Percentiles rank a stretch among this genome's conserved stretches.
Evolutionary conservation across 1,140 invertebrate genomes (phyloP).

Genomic region (Pararge aegeria): DNA sequence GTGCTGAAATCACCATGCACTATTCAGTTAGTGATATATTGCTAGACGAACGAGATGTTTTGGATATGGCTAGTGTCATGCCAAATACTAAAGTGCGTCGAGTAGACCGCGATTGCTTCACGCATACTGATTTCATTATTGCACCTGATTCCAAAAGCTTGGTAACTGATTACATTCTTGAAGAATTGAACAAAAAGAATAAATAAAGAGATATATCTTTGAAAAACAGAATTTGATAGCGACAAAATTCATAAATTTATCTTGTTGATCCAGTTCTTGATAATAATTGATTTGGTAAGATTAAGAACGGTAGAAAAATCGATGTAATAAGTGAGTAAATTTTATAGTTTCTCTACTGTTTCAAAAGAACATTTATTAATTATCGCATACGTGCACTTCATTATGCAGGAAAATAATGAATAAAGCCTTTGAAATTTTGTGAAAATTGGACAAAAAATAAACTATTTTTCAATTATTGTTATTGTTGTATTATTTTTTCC

Average conservation of each 20-base stretch:
- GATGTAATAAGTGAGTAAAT: too few relatives aligned
- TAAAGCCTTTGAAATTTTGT: too few relatives aligned
- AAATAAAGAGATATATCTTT: neutral
- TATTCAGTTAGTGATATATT: constrained; percentile 53
- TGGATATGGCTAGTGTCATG: constrained; percentile 53
- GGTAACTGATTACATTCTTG: constrained; percentile 43
- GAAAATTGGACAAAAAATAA: too few relatives aligned
- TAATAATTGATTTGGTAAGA: neutral
- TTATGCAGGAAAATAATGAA: too few relatives aligned
- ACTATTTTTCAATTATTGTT: too few relatives aligned
- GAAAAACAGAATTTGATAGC: neutral
- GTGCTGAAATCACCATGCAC: constrained; percentile 51
- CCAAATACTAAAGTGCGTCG: constrained; percentile 43
- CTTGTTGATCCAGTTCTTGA: neutral
- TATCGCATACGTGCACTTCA: too few relatives aligned
- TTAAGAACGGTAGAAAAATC: too few relatives aligned
- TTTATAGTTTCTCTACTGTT: too few relatives aligned
- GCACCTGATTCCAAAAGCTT: constrained; percentile 48
- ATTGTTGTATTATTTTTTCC: too few relatives aligned
- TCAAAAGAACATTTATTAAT: too few relatives aligned
- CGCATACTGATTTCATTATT: constrained; percentile 48
- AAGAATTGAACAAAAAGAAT: constrained; percentile 20
- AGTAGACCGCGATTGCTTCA: constrained; percentile 47
- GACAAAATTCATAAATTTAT: too few relatives aligned
- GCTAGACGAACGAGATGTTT: constrained; percentile 53